Conservation (phyloP, 2,113 vertebrate species). For the Chelonoidis abingdonii region DNA sequence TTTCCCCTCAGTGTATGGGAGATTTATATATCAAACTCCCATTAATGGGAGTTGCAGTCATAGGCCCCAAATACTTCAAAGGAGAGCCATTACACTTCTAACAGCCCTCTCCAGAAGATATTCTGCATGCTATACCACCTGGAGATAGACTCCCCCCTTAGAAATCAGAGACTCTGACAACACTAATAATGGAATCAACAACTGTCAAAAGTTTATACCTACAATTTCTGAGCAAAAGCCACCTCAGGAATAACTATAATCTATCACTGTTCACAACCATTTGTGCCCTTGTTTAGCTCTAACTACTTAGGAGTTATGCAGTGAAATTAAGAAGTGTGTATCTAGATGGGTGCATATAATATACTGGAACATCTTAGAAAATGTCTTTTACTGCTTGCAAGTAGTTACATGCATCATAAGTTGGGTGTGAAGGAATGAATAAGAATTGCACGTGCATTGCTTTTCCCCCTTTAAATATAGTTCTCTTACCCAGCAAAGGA, state of each 20-base stretch:
- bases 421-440: neutral
- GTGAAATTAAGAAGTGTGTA: neutral
- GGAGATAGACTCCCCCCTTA: neutral
- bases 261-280: neutral
- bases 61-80: neutral
- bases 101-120: neutral
- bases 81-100: neutral
- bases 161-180: neutral
- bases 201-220: neutral
- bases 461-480: neutral
- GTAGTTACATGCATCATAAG: neutral
- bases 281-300: neutral
- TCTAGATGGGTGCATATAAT: neutral
- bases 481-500: neutral
- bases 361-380: neutral
- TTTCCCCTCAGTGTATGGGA: neutral
- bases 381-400: rapidly evolving
- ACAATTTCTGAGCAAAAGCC: neutral
- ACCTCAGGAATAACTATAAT: neutral
- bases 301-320: neutral
- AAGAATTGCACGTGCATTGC: neutral
- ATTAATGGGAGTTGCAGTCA: neutral
- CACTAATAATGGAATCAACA: neutral
- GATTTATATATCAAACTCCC: neutral
- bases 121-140: neutral